Conservation (phyloP, 2,113 vertebrate genomes). For the Engraulis encrasicolus region DNA sequence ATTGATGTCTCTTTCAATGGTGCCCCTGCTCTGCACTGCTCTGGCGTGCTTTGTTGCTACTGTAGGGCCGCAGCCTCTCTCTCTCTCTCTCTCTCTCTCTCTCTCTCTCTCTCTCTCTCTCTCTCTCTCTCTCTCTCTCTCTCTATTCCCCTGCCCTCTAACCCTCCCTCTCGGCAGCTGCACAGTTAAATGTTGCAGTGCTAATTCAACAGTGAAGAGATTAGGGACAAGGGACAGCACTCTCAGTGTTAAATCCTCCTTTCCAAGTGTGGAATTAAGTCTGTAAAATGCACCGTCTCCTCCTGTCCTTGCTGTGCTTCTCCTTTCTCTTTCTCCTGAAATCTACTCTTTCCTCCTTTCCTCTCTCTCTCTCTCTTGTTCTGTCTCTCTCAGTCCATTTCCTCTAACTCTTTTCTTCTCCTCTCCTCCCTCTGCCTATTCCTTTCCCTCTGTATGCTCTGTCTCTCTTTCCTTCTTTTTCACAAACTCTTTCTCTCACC, state of each 20-base stretch:
- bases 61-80: conserved; percentile 51
- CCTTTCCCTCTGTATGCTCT: too few species aligned
- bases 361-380: neutral
- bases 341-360: neutral
- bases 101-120: conserved; percentile 70
- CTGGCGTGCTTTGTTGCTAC: conserved; percentile 69
- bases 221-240: too few species aligned
- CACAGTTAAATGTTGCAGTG: too few species aligned
- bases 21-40: conserved; percentile 75
- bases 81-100: conserved; percentile 65
- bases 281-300: too few species aligned
- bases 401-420: neutral
- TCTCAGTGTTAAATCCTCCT: conserved; percentile 49
- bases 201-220: too few species aligned
- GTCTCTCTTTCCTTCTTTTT: too few species aligned
- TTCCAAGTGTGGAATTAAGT: too few species aligned
- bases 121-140: conserved; percentile 47
- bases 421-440: neutral
- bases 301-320: conserved; percentile 48
- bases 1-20: conserved; percentile 85
- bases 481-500: too few species aligned
- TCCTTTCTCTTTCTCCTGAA: conserved; percentile 20
- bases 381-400: neutral
- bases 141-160: conserved; percentile 14
- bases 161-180: neutral